Conservation (phyloP, 2,888 invertebrate genomes). For the Caenorhabditis sp. region DNA sequence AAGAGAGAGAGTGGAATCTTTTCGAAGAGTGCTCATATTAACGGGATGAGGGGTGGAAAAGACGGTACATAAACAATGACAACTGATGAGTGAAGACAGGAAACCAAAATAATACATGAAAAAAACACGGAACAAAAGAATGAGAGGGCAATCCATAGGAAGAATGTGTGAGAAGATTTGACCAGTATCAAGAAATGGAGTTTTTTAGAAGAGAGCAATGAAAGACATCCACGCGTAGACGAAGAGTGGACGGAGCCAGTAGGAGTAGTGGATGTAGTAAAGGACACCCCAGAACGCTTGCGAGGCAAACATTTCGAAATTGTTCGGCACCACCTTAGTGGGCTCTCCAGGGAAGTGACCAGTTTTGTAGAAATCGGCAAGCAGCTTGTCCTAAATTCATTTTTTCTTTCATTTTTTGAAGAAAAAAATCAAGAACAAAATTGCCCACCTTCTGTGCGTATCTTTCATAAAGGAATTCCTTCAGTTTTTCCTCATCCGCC, state of each 20-base stretch:
- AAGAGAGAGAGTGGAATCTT: constrained; percentile 56
- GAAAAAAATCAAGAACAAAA: no score
- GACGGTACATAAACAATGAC: constrained; percentile 5
- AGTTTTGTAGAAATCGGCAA: constrained; percentile 77
- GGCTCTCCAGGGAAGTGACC: constrained; percentile 75
- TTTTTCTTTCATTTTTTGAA: background rate
- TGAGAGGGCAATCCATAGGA: constrained; percentile 22
- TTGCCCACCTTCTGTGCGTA: constrained; percentile 92
- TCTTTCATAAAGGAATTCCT: constrained; percentile 91
- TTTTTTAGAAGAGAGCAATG: constrained; percentile 31
- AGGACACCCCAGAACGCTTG: constrained; percentile 78
- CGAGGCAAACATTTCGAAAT: constrained; percentile 59
- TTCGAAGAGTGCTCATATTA: constrained; percentile 29
- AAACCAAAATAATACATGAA: constrained; percentile 12
- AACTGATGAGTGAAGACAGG: constrained; percentile 4
- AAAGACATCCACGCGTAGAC: constrained; percentile 44
- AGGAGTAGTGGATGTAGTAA: constrained; percentile 77
- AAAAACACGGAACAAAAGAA: constrained; percentile 28
- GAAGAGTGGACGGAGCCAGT: constrained; percentile 75
- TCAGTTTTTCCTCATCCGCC: constrained; percentile 88
- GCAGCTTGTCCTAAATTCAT: constrained; percentile 74
- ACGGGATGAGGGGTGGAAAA: constrained; percentile 5
- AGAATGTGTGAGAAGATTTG: constrained; percentile 31
- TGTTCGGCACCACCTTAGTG: constrained; percentile 63
- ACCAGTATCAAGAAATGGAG: constrained; percentile 16